These are phyloP conservation scores for Clarias pachynema DNA, from an alignment of 2,797 vertebrate genomes.

Conservation along the genomic window DNA sequence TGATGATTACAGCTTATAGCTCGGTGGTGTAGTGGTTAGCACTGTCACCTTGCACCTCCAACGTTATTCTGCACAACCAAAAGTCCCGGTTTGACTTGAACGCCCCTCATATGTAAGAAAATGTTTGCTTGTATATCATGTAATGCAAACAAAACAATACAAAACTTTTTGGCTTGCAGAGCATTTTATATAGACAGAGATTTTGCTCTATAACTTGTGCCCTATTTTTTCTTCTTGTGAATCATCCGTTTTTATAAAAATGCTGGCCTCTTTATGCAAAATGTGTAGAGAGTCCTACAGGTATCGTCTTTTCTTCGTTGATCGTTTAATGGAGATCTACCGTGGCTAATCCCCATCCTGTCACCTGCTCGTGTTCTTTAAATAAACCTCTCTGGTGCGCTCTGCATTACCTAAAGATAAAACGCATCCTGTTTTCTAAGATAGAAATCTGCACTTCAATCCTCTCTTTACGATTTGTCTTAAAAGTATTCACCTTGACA, in stretches of 20 bases:
- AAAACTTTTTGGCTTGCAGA: neutral
- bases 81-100: too few relatives aligned
- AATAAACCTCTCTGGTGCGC: conserved; percentile 10
- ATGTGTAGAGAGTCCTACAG: neutral
- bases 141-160: neutral
- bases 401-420: neutral
- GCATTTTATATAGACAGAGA: neutral
- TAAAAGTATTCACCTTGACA: neutral
- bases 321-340: neutral
- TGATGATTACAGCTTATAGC: too few relatives aligned
- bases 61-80: too few relatives aligned
- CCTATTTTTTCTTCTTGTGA: neutral
- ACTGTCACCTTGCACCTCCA: too few relatives aligned
- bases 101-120: neutral
- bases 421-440: neutral
- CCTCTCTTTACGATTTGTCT: too few relatives aligned
- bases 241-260: neutral
- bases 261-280: neutral
- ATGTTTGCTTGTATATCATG: neutral
- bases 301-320: neutral
- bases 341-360: conserved; percentile 3
- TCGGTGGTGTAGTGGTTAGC: too few relatives aligned
- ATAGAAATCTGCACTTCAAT: neutral
- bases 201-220: neutral
- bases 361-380: conserved; percentile 7